Evolutionary conservation across 2,113 vertebrate genomes (phyloP).

Genomic region (Caranx ignobilis): DNA sequence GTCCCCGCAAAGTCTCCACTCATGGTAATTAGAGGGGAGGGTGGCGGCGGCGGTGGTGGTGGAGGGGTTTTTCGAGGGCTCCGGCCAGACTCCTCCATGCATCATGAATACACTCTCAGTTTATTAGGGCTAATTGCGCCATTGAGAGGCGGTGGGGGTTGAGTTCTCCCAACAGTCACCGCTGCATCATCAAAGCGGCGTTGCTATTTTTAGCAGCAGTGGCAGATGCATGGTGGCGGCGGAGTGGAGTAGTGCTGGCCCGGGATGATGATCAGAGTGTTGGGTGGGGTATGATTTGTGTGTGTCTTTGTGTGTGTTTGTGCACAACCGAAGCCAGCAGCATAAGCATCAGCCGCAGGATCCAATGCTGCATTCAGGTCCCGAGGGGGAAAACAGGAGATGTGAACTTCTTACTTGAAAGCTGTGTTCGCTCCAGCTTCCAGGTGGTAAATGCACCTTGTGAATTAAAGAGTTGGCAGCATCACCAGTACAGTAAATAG

Average conservation of each 20-base stretch:
- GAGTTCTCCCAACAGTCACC: conserved; percentile 72
- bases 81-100: conserved; percentile 53
- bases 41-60: not conserved
- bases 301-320: conserved; percentile 35
- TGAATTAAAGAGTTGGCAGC: not conserved
- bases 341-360: conserved; percentile 37
- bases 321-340: conserved; percentile 17
- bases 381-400: conserved; percentile 31
- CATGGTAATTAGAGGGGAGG: conserved; percentile 52
- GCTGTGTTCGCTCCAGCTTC: conserved; percentile 8
- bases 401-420: conserved; percentile 34
- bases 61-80: conserved; percentile 1
- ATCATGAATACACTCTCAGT: conserved; percentile 60
- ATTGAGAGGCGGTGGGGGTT: conserved; percentile 52
- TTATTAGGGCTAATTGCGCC: conserved; percentile 74
- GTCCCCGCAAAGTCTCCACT: conserved; percentile 49
- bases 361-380: conserved; percentile 50
- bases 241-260: conserved; percentile 42
- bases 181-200: conserved; percentile 77
- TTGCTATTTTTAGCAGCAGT: conserved; percentile 80
- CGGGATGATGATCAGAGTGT: conserved; percentile 53
- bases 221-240: conserved; percentile 56
- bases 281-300: conserved; percentile 20
- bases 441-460: not conserved
- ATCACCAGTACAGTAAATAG: not conserved